phyloP scores from a whole-genome alignment of 2,113 vertebrate genomes.

The Megaptera novaeangliae region DNA sequence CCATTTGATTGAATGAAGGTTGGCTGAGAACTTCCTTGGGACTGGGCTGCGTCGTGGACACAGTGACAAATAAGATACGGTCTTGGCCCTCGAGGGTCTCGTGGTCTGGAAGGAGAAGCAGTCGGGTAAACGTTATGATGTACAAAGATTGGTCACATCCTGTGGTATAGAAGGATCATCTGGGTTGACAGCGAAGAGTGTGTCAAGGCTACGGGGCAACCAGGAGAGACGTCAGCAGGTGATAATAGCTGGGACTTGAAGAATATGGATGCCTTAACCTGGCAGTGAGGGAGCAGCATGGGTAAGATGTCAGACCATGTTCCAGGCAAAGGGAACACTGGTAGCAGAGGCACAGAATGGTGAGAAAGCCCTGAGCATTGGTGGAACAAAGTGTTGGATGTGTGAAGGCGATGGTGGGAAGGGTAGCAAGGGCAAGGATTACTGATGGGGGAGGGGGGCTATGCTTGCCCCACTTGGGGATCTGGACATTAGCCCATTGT shows the following conservation, averaged over 20 bases:
- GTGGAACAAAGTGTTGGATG: fast-evolving
- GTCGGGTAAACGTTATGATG: background rate
- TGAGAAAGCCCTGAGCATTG: fast-evolving
- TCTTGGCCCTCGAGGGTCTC: background rate
- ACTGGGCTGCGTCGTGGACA: background rate
- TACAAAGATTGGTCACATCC: too few species aligned
- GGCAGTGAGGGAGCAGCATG: fast-evolving
- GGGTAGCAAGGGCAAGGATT: too few species aligned
- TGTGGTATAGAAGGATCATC: fast-evolving
- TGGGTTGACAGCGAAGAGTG: background rate
- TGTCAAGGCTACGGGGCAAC: fast-evolving
- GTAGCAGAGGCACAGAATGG: background rate
- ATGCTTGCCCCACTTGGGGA: fast-evolving
- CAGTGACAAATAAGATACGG: background rate
- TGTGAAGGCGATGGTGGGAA: fast-evolving
- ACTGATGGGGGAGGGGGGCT: fast-evolving
- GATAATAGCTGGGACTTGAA: fast-evolving
- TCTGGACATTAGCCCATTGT: background rate
- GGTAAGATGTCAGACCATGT: fast-evolving
- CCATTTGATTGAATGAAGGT: background rate
- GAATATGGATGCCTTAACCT: fast-evolving
- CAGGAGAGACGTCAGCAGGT: too few species aligned
- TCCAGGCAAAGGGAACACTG: background rate
- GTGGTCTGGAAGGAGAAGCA: background rate
- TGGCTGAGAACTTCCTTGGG: background rate